Evolutionary conservation across 2,797 vertebrate species (phyloP).

Genomic region (Iguana delicatissima): DNA sequence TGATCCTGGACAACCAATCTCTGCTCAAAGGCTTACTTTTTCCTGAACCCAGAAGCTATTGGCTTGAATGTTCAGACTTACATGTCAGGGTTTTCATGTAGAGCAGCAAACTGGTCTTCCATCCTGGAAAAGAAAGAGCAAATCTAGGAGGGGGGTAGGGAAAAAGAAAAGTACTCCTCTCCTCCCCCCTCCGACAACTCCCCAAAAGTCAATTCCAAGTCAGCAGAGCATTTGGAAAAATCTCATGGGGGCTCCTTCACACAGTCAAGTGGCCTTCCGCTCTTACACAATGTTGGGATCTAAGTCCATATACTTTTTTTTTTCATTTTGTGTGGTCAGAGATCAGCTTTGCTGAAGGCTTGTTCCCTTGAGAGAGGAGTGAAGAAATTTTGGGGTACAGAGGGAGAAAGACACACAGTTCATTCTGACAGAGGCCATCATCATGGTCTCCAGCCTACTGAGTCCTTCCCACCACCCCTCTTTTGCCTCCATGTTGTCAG

Average conservation of each 20-base stretch:
- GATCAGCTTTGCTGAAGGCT: background rate
- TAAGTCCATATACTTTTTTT: background rate
- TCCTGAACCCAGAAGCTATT: background rate
- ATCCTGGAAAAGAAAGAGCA: constrained; percentile 81
- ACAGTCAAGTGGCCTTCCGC: background rate
- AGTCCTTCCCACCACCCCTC: background rate
- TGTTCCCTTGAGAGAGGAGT: no score
- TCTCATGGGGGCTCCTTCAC: background rate
- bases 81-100: constrained; percentile 98
- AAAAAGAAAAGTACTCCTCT: background rate
- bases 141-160: no score
- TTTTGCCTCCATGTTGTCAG: background rate
- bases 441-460: background rate
- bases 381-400: background rate
- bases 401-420: background rate
- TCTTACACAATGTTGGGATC: background rate
- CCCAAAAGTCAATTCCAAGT: background rate
- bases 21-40: background rate
- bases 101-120: constrained; percentile 97
- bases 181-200: background rate
- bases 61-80: constrained; percentile 73
- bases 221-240: no score
- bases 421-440: background rate
- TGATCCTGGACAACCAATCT: background rate
- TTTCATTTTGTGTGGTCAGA: background rate